Percentiles rank a stretch among this genome's conserved stretches.
Evolutionary conservation across 2,113 vertebrate genomes (phyloP).

Genomic region (Syrmaticus mikado): DNA sequence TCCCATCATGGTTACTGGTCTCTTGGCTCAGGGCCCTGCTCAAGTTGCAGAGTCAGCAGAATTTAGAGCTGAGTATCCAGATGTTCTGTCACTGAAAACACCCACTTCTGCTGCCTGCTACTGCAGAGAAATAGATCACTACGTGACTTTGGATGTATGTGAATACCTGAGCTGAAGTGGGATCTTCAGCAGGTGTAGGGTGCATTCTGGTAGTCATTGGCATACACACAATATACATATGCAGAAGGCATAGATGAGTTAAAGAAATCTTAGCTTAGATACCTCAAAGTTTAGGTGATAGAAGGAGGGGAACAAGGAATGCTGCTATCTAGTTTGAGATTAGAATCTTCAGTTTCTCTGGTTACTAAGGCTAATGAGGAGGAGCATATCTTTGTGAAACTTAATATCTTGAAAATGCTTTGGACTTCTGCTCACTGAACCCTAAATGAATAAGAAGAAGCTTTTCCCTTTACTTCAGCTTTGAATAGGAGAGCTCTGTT

Average conservation of each 20-base stretch:
- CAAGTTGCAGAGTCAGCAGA: neutral
- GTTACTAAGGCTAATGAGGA: neutral
- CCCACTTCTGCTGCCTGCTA: neutral
- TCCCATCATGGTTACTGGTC: neutral
- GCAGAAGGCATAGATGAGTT: neutral
- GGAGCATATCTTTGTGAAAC: neutral
- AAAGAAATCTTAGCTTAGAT: neutral
- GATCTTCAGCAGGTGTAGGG: neutral
- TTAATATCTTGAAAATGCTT: neutral
- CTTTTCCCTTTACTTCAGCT: neutral
- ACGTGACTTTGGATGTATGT: neutral
- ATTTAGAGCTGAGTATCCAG: neutral
- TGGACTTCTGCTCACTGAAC: neutral
- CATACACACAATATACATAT: neutral
- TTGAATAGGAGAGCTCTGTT: neutral
- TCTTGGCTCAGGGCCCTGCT: neutral
- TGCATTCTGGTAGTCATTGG: neutral
- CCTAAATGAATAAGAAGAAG: neutral
- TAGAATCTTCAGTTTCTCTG: neutral
- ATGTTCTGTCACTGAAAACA: neutral
- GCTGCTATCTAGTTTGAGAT: neutral
- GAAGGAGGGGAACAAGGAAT: neutral
- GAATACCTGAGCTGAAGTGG: neutral
- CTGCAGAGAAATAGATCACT: neutral
- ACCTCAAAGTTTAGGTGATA: accelerated